These are phyloP conservation scores for Motacilla tschutschensis DNA, from an alignment of 2,113 vertebrate genomes.

Conservation along the genomic window DNA sequence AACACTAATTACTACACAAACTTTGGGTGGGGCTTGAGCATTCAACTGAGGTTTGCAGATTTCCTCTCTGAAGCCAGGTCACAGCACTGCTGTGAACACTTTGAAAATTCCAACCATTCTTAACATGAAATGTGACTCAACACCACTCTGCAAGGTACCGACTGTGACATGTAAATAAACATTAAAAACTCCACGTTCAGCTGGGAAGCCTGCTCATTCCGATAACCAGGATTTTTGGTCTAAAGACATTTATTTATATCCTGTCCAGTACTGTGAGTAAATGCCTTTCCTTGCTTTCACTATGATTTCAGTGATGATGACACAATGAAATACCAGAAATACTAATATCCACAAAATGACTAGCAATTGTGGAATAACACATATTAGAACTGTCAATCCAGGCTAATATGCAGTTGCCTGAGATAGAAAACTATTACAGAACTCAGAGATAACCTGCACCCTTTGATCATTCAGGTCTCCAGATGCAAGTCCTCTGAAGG, in stretches of 20 bases:
- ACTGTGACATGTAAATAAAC: background rate
- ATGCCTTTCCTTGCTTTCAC: background rate
- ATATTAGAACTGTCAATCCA: conserved; percentile 37
- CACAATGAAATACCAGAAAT: conserved; percentile 20
- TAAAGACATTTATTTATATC: background rate
- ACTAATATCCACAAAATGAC: conserved; percentile 29
- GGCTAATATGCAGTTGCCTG: background rate
- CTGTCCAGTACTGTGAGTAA: background rate
- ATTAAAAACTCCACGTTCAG: background rate
- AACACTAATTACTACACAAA: background rate
- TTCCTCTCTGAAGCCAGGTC: background rate
- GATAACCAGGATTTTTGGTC: background rate
- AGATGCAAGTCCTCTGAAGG: background rate
- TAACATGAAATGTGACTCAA: background rate
- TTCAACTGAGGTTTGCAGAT: background rate
- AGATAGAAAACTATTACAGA: conserved; percentile 3
- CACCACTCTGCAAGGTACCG: background rate
- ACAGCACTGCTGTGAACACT: background rate
- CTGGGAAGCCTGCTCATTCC: background rate
- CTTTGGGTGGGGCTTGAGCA: background rate
- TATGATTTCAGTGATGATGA: background rate
- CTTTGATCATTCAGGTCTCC: background rate
- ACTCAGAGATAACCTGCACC: background rate
- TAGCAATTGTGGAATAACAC: conserved; percentile 9
- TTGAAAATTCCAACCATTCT: background rate